Evolutionary conservation across 2,113 vertebrate species (phyloP).

Genomic region (Fukomys damarensis): DNA sequence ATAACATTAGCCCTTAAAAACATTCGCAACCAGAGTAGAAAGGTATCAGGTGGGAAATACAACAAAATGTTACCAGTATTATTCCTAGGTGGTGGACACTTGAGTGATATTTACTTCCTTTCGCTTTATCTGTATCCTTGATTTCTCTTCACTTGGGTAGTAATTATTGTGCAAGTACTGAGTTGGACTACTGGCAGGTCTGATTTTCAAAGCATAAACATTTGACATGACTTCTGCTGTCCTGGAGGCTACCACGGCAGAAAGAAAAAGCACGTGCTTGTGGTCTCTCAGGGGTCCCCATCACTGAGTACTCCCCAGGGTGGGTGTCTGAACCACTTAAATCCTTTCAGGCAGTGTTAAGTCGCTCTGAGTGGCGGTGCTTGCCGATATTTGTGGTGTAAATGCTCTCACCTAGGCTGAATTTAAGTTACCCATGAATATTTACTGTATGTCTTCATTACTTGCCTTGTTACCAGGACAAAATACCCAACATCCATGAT

Average conservation of each 20-base stretch:
- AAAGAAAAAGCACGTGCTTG: not conserved
- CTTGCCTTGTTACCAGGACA: not conserved
- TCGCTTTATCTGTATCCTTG: not conserved
- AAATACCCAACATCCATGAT: not conserved
- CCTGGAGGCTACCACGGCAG: not conserved
- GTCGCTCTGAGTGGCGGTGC: not conserved
- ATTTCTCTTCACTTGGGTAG: not conserved
- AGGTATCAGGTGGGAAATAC: not conserved
- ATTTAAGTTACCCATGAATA: not conserved
- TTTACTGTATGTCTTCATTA: not conserved
- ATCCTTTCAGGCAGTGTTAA: not conserved
- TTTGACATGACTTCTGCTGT: not conserved
- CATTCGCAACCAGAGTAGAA: not conserved
- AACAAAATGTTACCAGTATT: not conserved
- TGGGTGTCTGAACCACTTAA: not conserved
- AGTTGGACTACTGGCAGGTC: not conserved
- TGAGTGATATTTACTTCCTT: not conserved
- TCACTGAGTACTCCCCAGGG: too few relatives aligned
- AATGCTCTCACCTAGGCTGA: not conserved
- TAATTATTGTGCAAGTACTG: not conserved
- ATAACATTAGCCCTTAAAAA: not conserved
- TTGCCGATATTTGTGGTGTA: not conserved
- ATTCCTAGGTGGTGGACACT: not conserved
- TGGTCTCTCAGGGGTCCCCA: not conserved
- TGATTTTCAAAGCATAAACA: not conserved